Conservation (phyloP, 2,888 invertebrate species). For the Sepiola atlantica region DNA sequence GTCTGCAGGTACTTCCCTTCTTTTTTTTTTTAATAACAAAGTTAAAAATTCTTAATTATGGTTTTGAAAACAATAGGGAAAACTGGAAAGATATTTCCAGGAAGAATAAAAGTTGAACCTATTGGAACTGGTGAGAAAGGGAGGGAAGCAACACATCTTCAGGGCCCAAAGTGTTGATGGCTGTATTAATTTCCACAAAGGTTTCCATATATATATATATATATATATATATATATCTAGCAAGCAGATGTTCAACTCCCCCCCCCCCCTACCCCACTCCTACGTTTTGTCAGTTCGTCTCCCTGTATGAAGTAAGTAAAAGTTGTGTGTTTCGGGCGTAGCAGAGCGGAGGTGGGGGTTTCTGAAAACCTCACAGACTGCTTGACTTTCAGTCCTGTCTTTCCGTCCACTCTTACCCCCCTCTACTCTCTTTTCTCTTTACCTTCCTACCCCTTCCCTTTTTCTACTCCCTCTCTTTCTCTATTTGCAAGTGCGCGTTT, state of each 20-base stretch:
- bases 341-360: background rate
- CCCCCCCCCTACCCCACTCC: background rate
- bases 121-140: too few species aligned
- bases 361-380: background rate
- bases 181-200: background rate
- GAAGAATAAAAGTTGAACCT: too few species aligned
- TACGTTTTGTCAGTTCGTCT: background rate
- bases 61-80: too few species aligned
- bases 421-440: too few species aligned
- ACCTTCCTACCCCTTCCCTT: too few species aligned
- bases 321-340: background rate
- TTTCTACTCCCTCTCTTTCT: too few species aligned
- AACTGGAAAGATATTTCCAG: too few species aligned
- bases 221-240: background rate
- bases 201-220: background rate
- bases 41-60: too few species aligned
- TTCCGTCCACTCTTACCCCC: background rate
- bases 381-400: background rate
- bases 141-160: too few species aligned
- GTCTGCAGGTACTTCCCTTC: too few species aligned
- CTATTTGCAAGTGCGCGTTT: too few species aligned
- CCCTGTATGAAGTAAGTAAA: background rate
- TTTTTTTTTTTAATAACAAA: too few species aligned
- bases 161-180: background rate
- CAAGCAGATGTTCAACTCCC: background rate